These are phyloP conservation scores for Charadrius vociferus DNA, from an alignment of 2,113 vertebrate species.

Conservation along the genomic window DNA sequence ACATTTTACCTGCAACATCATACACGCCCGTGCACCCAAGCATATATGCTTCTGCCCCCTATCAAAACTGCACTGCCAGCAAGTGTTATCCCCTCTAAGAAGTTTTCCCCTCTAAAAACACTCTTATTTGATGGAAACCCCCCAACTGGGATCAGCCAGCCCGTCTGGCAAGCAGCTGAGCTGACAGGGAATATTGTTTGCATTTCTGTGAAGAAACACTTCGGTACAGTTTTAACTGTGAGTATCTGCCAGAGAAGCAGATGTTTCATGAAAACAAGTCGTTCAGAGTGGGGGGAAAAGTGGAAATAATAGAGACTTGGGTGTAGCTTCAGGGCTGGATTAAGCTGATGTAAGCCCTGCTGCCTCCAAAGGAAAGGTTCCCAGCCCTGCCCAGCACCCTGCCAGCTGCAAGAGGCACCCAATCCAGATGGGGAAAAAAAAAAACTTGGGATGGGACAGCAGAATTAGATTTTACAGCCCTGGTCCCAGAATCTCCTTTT, in stretches of 20 bases:
- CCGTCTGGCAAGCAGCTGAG: not conserved
- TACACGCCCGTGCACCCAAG: not conserved
- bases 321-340: not conserved
- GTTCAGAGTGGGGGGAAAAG: not conserved
- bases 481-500: not conserved
- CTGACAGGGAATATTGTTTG: not conserved
- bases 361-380: not conserved
- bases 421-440: not conserved
- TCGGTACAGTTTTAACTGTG: not conserved
- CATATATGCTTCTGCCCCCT: not conserved
- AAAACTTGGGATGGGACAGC: not conserved
- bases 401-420: not conserved
- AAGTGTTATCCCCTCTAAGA: not conserved
- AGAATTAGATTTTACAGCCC: not conserved
- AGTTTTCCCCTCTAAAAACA: not conserved
- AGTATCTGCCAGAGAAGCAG: conserved; percentile 28
- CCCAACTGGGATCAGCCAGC: not conserved
- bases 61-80: not conserved
- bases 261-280: conserved; percentile 39
- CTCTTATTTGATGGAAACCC: not conserved
- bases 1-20: not conserved
- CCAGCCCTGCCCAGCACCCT: not conserved
- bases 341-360: not conserved
- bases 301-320: not conserved
- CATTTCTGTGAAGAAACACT: not conserved